Evolutionary conservation across 2,113 vertebrate species (phyloP).

Genomic region (Clarias gariepinus): DNA sequence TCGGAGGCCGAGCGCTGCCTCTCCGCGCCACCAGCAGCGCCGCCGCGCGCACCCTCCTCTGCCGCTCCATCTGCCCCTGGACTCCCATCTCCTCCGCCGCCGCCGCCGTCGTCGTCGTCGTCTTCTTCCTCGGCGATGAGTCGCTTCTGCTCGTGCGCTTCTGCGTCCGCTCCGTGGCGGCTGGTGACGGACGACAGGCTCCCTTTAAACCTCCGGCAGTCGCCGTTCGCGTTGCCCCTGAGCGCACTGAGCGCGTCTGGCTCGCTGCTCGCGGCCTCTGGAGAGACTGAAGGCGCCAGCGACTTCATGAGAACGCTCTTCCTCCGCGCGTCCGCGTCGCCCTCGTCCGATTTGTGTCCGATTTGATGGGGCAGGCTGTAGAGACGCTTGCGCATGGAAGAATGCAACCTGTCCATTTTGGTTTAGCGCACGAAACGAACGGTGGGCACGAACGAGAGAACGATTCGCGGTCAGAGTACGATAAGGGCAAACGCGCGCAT

Average conservation of each 20-base stretch:
- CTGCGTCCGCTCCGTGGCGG: constrained; percentile 78
- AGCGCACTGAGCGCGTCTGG: constrained; percentile 73
- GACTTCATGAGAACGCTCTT: constrained; percentile 91
- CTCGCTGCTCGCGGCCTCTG: constrained; percentile 72
- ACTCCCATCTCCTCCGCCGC: constrained; percentile 44
- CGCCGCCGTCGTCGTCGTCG: constrained; percentile 66
- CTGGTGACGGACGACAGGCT: constrained; percentile 91
- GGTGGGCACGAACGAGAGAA: constrained; percentile 44
- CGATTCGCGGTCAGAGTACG: constrained; percentile 31
- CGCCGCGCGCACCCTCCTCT: constrained; percentile 76
- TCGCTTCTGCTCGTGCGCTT: constrained; percentile 84
- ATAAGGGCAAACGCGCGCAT: constrained; percentile 21
- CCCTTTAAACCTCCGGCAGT: constrained; percentile 89
- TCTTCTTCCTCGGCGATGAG: constrained; percentile 87
- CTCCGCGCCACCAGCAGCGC: constrained; percentile 71
- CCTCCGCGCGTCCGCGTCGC: constrained; percentile 85
- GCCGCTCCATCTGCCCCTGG: neutral
- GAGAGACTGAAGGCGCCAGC: constrained; percentile 79
- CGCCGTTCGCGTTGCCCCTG: constrained; percentile 92
- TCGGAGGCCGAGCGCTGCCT: constrained; percentile 68
- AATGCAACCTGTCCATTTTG: constrained; percentile 89
- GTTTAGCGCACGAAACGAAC: constrained; percentile 13
- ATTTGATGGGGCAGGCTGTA: constrained; percentile 97
- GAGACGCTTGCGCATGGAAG: constrained; percentile 95
- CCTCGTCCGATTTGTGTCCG: constrained; percentile 80